A percentile compares a stretch with the other conserved stretches of the same genome.
phyloP scores from a whole-genome alignment of 2,888 invertebrate genomes.

The Mesorhabditis belari region DNA sequence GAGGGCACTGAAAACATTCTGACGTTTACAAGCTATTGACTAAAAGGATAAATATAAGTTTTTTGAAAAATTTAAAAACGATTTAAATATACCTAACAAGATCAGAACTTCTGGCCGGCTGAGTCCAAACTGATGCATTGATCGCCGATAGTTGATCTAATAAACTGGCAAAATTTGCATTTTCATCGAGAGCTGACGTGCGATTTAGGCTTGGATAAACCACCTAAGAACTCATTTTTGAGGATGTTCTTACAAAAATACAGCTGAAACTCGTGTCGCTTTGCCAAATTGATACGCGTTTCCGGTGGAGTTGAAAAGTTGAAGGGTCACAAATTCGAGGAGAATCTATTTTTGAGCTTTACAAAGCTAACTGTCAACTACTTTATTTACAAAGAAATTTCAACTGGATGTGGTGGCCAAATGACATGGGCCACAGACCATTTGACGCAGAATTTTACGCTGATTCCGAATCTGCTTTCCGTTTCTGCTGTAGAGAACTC shows the following conservation, averaged over 20 bases:
- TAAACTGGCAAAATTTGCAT: background rate
- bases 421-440: too few species aligned
- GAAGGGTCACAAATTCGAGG: too few species aligned
- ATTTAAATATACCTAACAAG: background rate
- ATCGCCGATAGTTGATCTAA: background rate
- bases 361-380: too few species aligned
- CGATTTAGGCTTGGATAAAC: background rate
- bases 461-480: too few species aligned
- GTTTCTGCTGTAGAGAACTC: too few species aligned
- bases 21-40: background rate
- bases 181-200: background rate
- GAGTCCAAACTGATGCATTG: background rate
- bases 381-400: too few species aligned
- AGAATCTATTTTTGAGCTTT: too few species aligned
- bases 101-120: background rate
- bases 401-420: too few species aligned
- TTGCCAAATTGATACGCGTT: background rate
- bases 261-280: background rate
- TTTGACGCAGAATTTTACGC: too few species aligned
- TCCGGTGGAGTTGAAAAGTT: background rate
- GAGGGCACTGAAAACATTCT: background rate
- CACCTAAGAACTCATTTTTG: too few species aligned
- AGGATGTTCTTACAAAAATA: too few species aligned
- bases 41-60: background rate
- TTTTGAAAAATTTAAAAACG: too few species aligned